Percentiles rank a stretch among this genome's conserved stretches.
Evolutionary conservation across 2,797 vertebrate genomes (phyloP).

Genomic region (Acanthurus leucopareius): DNA sequence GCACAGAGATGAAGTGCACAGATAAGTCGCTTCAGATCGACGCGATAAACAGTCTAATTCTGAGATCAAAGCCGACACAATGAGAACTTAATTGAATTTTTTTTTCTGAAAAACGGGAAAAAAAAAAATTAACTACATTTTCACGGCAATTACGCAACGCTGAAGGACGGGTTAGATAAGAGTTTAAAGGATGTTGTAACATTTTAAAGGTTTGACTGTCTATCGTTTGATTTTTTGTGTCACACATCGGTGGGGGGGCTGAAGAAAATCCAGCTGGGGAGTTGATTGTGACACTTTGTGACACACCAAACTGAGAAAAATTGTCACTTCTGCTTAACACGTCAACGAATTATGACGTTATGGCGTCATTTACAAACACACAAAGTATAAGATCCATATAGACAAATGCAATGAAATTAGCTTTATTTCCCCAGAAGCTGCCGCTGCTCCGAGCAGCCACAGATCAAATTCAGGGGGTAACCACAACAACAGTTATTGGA

Average conservation of each 20-base stretch:
- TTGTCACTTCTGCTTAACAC: not conserved
- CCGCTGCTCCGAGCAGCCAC: conserved; percentile 42
- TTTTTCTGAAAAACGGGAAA: not conserved
- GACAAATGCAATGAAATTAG: conserved; percentile 42
- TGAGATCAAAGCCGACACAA: conserved; percentile 48
- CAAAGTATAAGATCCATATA: not conserved
- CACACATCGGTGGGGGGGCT: not conserved
- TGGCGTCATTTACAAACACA: conserved; percentile 8
- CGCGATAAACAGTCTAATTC: conserved; percentile 20
- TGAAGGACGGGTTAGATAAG: conserved; percentile 22
- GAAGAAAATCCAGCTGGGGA: not conserved
- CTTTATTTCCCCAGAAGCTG: conserved; percentile 50
- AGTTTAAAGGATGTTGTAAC: conserved; percentile 8
- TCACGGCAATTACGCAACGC: conserved; percentile 31
- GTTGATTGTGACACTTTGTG: not conserved
- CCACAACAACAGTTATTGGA: conserved; percentile 63
- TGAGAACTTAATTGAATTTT: conserved; percentile 40
- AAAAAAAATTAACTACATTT: conserved; percentile 36
- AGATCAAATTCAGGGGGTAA: conserved; percentile 59
- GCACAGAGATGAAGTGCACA: conserved; percentile 26
- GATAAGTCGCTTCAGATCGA: conserved; percentile 35
- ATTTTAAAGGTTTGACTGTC: not conserved
- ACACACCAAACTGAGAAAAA: conserved; percentile 7
- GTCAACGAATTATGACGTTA: not conserved
- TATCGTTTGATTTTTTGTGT: not conserved